Conservation (phyloP, 2,888 invertebrate species). For the Mythimna impura region DNA sequence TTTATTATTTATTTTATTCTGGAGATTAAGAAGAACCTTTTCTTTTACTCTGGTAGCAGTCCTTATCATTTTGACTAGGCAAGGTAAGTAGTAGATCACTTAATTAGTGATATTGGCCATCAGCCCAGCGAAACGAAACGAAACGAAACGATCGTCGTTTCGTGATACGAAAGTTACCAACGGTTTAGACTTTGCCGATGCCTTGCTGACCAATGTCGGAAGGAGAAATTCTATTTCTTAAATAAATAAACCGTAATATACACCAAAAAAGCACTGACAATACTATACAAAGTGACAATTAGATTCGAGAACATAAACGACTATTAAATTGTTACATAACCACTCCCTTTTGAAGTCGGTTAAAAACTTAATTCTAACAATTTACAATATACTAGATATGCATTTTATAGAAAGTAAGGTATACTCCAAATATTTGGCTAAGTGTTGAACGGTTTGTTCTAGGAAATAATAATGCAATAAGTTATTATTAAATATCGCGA, state of each 20-base stretch:
- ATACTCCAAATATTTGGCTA: conserved; percentile 60
- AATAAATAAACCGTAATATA: conserved; percentile 14
- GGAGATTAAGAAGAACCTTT: neutral
- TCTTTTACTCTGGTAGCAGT: neutral
- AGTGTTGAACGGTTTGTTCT: conserved; percentile 40
- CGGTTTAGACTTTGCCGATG: neutral
- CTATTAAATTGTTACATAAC: conserved; percentile 41
- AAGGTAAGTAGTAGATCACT: neutral
- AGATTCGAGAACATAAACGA: conserved; percentile 50
- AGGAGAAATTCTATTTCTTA: conserved; percentile 4
- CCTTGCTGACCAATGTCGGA: too few relatives aligned
- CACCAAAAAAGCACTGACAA: neutral
- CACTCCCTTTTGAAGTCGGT: conserved; percentile 17
- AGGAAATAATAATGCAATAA: conserved; percentile 49
- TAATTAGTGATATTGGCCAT: neutral
- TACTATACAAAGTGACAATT: conserved; percentile 15
- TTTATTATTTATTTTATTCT: too few relatives aligned
- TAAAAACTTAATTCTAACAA: conserved; percentile 50
- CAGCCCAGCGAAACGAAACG: too few relatives aligned
- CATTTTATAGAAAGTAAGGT: conserved; percentile 52
- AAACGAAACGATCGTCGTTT: too few relatives aligned
- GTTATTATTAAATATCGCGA: conserved; percentile 13
- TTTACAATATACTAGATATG: conserved; percentile 57
- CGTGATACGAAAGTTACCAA: neutral
- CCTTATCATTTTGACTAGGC: conserved; percentile 15